Evolutionary conservation across 30 jellyfish, hydroid and myxozoan species (phyloP).

Genomic region (Sanderia malayensis): DNA sequence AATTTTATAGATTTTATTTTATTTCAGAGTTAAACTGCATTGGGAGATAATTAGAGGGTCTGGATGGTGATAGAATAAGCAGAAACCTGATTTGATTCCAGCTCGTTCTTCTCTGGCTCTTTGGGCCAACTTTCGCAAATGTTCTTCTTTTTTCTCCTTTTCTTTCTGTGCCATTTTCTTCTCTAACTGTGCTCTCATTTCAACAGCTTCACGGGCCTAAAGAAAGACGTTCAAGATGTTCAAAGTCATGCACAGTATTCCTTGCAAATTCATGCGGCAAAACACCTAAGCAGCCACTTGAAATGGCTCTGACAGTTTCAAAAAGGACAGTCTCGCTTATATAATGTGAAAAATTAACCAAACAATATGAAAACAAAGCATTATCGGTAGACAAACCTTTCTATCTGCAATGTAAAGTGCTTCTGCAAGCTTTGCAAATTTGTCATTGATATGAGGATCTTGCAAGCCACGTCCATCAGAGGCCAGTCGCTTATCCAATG

Average conservation of each 20-base stretch:
- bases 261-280: no score
- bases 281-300: no score
- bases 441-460: conserved; percentile 98
- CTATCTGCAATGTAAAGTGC: conserved; percentile 99
- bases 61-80: no score
- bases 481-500: conserved; percentile 98
- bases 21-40: no score
- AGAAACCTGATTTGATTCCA: conserved; percentile 87
- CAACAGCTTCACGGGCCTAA: conserved; percentile 99
- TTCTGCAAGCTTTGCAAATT: conserved; percentile 99
- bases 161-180: conserved; percentile 95
- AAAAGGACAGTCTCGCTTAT: no score
- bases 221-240: no score
- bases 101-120: conserved; percentile 99
- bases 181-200: conserved; percentile 95
- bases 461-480: conserved; percentile 99
- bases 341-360: no score
- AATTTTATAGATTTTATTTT: no score
- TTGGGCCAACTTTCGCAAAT: conserved; percentile 87
- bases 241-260: no score
- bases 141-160: conserved; percentile 89
- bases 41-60: no score
- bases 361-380: no score
- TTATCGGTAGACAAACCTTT: conserved; percentile 40
- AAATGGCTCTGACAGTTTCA: no score